These are phyloP conservation scores for Lerista edwardsae DNA, from an alignment of 2,797 vertebrate species.

Conservation along the genomic window DNA sequence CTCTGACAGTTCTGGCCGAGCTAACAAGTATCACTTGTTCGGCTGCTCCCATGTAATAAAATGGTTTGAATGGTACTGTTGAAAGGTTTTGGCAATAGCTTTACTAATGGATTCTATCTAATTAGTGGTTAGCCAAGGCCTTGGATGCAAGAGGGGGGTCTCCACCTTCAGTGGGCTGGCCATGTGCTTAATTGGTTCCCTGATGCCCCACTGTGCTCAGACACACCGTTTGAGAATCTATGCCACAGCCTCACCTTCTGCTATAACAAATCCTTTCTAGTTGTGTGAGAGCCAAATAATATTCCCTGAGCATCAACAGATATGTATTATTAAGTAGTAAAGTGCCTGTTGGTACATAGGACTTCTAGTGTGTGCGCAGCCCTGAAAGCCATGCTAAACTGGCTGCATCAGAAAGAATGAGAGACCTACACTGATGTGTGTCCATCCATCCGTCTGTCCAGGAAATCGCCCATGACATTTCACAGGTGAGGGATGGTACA, in stretches of 20 bases:
- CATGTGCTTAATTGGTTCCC: background rate
- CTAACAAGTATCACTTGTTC: background rate
- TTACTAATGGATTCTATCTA: slow-evolving; percentile 8
- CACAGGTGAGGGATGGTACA: background rate
- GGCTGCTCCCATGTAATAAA: background rate
- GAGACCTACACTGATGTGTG: background rate
- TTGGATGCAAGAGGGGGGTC: background rate
- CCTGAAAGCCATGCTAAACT: background rate
- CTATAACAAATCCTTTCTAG: background rate
- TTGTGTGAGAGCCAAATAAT: background rate
- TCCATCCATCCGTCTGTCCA: background rate
- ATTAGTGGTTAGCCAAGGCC: background rate
- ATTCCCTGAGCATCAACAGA: background rate
- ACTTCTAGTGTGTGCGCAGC: background rate
- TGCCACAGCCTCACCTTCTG: background rate
- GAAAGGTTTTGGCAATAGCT: background rate
- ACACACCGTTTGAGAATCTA: background rate
- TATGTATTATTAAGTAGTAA: background rate
- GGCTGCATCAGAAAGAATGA: background rate
- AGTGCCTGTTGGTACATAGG: background rate
- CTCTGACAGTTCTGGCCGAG: background rate
- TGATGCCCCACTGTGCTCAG: background rate
- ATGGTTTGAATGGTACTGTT: background rate
- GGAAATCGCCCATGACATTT: background rate
- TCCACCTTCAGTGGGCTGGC: background rate